Evolutionary conservation across 1,140 invertebrate species (phyloP), one percentile per base, ranked within the genome.

Genomic region (Antheraea mylitta): DNA sequence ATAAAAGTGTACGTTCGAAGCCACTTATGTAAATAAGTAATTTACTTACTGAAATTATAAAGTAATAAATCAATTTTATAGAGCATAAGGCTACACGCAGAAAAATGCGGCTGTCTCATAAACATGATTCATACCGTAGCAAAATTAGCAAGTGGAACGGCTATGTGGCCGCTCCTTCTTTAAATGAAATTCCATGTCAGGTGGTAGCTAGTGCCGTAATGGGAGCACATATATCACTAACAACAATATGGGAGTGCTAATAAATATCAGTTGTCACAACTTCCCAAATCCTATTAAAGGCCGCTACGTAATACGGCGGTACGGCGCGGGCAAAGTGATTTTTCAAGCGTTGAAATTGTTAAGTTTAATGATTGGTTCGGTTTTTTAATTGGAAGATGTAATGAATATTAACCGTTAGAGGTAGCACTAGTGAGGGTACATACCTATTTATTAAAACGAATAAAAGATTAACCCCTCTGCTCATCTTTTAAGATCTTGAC

Each of bases 101-200:
- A 84, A 82, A 84, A 86, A 82, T 82, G 77, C 80, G 62, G 64
- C 68, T 77, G 80, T 75, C 74, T 74, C 73, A 79, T 82, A 78
- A 85, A 80, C 45, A 73, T 82, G 80, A 85, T 82, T 80, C 78
- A 85, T 81, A 65, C 68, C 48, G 69, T 70, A 70, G 67, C 73
- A 72, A 85, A 87, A 87, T 84, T 85, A 85, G 80, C 78, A 75
- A 81, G 61, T 70, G 73, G 74, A 67, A 73, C 71, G 73, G 74
- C 71, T 71, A 73, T 79, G 70, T 69, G 66, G 73, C 16, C 53
- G 73, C 70, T 74, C 76, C 74, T 85, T 82, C 80, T 83, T 86
- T 78, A 86, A 82, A 85, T 84, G 80, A 84, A 88, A 88, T 85
- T 82, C 84, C 81, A 76, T 80, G 80, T 82, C 77, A 85, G 77